Conservation (phyloP, 2,797 vertebrate species). For the Perodicticus potto region DNA sequence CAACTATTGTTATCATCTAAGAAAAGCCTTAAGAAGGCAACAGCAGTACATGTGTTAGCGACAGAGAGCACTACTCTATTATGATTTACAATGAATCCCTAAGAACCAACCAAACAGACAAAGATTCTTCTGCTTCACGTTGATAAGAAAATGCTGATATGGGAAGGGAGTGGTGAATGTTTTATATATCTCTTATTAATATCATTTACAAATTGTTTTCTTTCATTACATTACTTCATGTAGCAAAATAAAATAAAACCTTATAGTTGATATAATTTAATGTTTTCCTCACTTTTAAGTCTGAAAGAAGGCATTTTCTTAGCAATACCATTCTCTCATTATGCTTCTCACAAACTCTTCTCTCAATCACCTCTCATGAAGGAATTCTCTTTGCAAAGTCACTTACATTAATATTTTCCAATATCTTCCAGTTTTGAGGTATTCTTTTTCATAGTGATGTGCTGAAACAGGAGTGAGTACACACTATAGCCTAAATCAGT, state of each 20-base stretch:
- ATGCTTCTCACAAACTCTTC: background rate
- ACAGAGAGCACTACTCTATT: background rate
- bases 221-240: background rate
- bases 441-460: background rate
- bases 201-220: slow-evolving; percentile 21
- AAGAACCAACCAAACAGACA: background rate
- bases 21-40: slow-evolving; percentile 56
- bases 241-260: slow-evolving; percentile 35
- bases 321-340: background rate
- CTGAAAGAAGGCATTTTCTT: slow-evolving; percentile 21
- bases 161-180: background rate
- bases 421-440: background rate
- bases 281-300: background rate
- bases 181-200: background rate
- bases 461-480: background rate
- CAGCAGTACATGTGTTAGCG: background rate
- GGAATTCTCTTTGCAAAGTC: background rate
- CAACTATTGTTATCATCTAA: slow-evolving; percentile 45
- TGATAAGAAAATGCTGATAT: background rate
- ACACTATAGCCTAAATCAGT: background rate
- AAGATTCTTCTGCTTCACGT: background rate
- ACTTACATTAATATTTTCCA: background rate
- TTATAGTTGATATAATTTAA: background rate
- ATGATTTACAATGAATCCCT: background rate
- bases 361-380: background rate